Evolutionary conservation across 2,797 vertebrate species (phyloP).

Genomic region (Cossypha niveicapilla): DNA sequence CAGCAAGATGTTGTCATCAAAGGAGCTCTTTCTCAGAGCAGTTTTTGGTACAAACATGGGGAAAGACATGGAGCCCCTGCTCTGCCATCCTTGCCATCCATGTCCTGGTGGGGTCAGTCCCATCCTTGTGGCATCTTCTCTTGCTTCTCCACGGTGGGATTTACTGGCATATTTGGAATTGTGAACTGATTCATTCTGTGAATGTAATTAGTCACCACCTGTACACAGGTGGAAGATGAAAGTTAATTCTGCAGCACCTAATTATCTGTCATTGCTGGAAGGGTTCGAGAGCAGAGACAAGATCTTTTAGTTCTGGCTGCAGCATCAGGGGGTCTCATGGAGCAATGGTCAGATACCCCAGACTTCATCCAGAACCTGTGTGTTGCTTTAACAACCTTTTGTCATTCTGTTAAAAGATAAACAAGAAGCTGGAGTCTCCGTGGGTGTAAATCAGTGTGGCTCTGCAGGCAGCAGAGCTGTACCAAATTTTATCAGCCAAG

Average conservation of each 20-base stretch:
- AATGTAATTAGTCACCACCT: not conserved
- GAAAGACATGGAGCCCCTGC: not conserved
- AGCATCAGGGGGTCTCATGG: fast-evolving
- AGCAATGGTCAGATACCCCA: not conserved
- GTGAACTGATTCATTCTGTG: not conserved
- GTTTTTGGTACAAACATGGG: not conserved
- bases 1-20: not conserved
- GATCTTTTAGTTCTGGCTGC: not conserved
- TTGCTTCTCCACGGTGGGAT: not conserved
- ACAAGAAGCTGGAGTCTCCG: not conserved
- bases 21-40: not conserved
- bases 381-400: not conserved
- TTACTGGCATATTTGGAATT: not conserved
- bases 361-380: not conserved
- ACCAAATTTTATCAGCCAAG: not conserved
- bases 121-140: not conserved
- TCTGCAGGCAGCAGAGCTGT: not conserved
- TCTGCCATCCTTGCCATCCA: fast-evolving
- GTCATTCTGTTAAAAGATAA: not conserved
- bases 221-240: not conserved
- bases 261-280: not conserved
- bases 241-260: not conserved
- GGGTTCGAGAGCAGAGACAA: not conserved
- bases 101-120: not conserved
- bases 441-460: not conserved